Percentiles rank a stretch among this genome's conserved stretches.
phyloP scores from a whole-genome alignment of 2,797 vertebrate genomes.

The Oceanodroma leucorhoa region DNA sequence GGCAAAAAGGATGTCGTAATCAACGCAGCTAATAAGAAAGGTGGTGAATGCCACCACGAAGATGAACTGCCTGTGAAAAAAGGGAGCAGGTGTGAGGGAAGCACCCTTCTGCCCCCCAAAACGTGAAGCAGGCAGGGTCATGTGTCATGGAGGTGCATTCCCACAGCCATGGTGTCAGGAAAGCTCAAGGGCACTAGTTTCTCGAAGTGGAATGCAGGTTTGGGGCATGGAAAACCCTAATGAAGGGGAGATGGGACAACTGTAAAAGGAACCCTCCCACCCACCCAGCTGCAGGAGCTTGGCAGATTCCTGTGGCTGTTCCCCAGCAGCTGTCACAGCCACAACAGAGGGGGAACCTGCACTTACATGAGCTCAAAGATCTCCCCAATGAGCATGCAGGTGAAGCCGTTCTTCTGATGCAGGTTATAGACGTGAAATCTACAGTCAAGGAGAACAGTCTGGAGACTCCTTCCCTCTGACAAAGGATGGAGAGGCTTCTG shows the following conservation, averaged over 20 bases:
- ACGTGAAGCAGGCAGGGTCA: not conserved
- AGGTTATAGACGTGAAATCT: constrained; percentile 90
- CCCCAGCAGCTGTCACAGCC: not conserved
- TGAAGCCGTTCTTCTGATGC: constrained; percentile 99
- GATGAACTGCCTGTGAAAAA: constrained; percentile 89
- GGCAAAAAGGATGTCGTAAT: constrained; percentile 98
- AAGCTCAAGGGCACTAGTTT: not conserved
- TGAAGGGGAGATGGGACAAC: not conserved
- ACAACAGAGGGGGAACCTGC: not conserved
- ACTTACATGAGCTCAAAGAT: constrained; percentile 97
- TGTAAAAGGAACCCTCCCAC: not conserved
- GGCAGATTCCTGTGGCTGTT: not conserved
- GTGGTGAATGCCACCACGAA: constrained; percentile 97
- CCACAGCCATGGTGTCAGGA: not conserved
- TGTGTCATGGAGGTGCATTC: accelerated
- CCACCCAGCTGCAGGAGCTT: not conserved
- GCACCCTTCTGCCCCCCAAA: not conserved
- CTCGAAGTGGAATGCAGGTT: not conserved
- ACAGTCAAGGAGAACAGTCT: constrained; percentile 79
- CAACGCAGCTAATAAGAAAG: constrained; percentile 97
- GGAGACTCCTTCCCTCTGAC: not conserved
- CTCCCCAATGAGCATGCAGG: constrained; percentile 96
- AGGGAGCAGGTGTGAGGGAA: not conserved
- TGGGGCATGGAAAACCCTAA: not conserved
- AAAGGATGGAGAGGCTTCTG: not conserved